Evolutionary conservation across 2,888 invertebrate genomes (phyloP), one percentile per base, ranked within the genome.

Genomic region (Chloroclystis v-ata): DNA sequence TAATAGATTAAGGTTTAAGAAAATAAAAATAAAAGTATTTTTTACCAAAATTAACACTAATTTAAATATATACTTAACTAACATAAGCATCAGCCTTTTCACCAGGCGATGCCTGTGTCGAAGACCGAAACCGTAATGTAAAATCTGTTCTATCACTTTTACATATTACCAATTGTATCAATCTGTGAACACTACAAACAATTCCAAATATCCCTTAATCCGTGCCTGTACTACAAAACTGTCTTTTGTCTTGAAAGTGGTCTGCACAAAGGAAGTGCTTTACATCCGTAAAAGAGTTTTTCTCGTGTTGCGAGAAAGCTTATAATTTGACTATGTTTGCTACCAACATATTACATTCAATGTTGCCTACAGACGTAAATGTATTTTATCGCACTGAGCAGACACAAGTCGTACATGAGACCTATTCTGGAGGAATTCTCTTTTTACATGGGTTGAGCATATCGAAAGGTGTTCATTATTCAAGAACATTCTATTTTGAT

Each of bases 201-300:
- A n/a, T n/a, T n/a, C n/a, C n/a, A 4, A 20, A 4, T 20, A 11
- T 24, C 20, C 43, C 28, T 32, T 25, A 40, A 32, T 44, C 30
- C 44, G 37, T 30, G 26, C 28, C 44, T 40, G 29, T 28, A 13
- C 14, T 37, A 49, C 49, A 56, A 59, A 65, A 63, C 62, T 54
- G 57, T 57, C 57, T 54, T 63, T 65, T 69, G 62, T 66, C 57
- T 62, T 56, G 52, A 9, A 59, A 65, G 58, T 59, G 49, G 50
- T 45, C 47, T 46, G 37, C 53, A 63, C 65, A 69, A 69, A 69
- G 65, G 49, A 59, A 56, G 54, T 60, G 35, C 38, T 29, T 51
- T 52, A 46, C 55, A 60, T 59, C 56, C 56, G 38, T 57, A 43
- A 52, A 49, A 54, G 50, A 55, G 57, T 64, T 67, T 65, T 62